Base-by-base conservation (phyloP, 1,140 invertebrate genomes). In the Ectropis grisescens region DNA sequence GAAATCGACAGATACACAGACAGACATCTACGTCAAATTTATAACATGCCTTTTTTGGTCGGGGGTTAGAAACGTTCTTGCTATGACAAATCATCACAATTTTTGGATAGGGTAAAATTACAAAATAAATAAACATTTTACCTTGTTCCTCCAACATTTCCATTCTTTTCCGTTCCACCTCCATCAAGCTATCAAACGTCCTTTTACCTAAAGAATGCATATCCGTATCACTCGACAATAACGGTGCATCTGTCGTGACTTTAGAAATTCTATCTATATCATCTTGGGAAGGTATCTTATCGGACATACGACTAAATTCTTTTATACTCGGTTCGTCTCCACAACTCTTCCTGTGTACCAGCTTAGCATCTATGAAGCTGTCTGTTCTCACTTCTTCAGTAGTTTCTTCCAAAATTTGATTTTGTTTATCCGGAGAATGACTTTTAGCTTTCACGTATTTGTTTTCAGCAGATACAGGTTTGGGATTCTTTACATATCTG, bases 101-200 rank as follows among this genome's bases (percentile, higher is more conserved):
- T n/a, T n/a, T n/a, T n/a, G n/a, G n/a, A n/a, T n/a, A n/a, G n/a
- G n/a, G n/a, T n/a, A n/a, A n/a, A n/a, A n/a, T n/a, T n/a, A n/a
- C n/a, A n/a, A n/a, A n/a, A n/a, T n/a, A n/a, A n/a, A n/a, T n/a
- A n/a, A n/a, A n/a, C n/a, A n/a, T n/a, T n/a, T n/a, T n/a, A 94
- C 94, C 94, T 91, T 96, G 93, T 72, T 95, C 92, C 37, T 93
- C 93, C 54, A 97, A 85, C 85, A 95, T 89, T 42, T 93, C 84
- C 55, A 95, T 90, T 27, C 94, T 84, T 72, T 94, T 95, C 64
- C 91, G 87, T 72, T 96, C 94, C 37, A 96, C 94, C 83, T 96
- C 93, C 75, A 91, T 90, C 15, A 96, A 83, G 47, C 93, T 95
- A 46, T 93, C 93, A 31, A 94, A 88, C n/a, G 94, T 94, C 58